phyloP scores from a whole-genome alignment of 2,113 vertebrate genomes.

The Climacteris rufus region DNA sequence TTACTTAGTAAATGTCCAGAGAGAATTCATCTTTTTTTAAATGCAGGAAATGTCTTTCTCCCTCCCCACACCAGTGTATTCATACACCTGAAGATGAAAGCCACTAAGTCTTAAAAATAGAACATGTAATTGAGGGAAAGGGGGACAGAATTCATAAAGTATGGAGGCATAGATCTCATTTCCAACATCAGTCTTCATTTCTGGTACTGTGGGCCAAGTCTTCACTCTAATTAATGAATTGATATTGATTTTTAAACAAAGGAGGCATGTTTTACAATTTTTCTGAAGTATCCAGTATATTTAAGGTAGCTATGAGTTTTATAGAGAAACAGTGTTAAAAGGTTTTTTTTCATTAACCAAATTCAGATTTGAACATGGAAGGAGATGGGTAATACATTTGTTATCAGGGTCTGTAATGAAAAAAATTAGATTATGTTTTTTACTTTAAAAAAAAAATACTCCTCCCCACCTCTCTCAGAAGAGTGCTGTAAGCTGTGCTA shows the following conservation, averaged over 20 bases:
- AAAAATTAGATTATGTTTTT: not conserved
- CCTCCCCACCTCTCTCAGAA: not conserved
- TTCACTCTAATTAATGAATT: not conserved
- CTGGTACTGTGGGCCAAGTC: not conserved
- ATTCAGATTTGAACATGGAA: not conserved
- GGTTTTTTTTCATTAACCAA: not conserved
- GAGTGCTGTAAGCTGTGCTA: not conserved
- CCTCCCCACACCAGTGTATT: not conserved
- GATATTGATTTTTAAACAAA: constrained; percentile 18
- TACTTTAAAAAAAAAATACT: not conserved
- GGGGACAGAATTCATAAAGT: not conserved
- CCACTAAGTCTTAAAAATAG: not conserved
- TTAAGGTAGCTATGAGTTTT: not conserved
- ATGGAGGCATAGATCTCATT: not conserved
- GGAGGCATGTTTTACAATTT: not conserved
- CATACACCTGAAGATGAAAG: not conserved
- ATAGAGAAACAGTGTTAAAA: not conserved
- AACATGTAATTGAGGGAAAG: not conserved
- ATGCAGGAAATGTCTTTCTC: not conserved
- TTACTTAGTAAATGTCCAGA: not conserved
- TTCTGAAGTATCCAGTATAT: not conserved
- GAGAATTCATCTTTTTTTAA: not conserved
- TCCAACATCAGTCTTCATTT: not conserved
- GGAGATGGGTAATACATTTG: not conserved
- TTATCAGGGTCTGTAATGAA: not conserved